These are phyloP conservation scores for Tricholauxania praeusta DNA, from an alignment of 2,888 invertebrate genomes.

Conservation along the genomic window DNA sequence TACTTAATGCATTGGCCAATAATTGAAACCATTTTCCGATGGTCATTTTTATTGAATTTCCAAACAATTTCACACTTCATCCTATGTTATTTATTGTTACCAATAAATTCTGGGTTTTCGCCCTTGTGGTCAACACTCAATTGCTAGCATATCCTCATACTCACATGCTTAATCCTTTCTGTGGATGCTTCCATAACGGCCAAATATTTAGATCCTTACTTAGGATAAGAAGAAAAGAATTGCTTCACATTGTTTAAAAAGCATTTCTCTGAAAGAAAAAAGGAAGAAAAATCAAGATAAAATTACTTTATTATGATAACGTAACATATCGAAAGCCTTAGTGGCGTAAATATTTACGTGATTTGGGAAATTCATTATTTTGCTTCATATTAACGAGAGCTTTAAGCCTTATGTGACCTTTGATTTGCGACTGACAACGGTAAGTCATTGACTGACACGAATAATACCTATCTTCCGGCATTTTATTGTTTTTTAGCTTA, in stretches of 20 bases:
- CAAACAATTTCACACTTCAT: constrained; percentile 31
- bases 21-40: constrained; percentile 49
- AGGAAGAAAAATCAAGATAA: constrained; percentile 9
- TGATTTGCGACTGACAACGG: constrained; percentile 35
- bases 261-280: not conserved
- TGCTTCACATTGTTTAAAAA: constrained; percentile 54
- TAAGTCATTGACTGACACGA: constrained; percentile 37
- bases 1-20: constrained; percentile 27
- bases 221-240: constrained; percentile 52
- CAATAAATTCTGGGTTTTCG: constrained; percentile 25
- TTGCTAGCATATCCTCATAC: constrained; percentile 5
- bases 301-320: constrained; percentile 31
- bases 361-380: constrained; percentile 36
- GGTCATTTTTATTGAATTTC: constrained; percentile 50
- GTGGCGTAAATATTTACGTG: constrained; percentile 20
- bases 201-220: constrained; percentile 57
- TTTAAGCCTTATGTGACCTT: constrained; percentile 21
- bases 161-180: constrained; percentile 48
- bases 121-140: constrained; percentile 30
- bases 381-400: not conserved
- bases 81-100: constrained; percentile 33
- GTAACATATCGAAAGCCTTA: constrained; percentile 14
- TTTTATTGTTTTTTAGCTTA: constrained; percentile 22
- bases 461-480: constrained; percentile 37
- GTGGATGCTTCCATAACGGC: constrained; percentile 50